Conservation (phyloP, 1,140 invertebrate species). For the Ips typographus region DNA sequence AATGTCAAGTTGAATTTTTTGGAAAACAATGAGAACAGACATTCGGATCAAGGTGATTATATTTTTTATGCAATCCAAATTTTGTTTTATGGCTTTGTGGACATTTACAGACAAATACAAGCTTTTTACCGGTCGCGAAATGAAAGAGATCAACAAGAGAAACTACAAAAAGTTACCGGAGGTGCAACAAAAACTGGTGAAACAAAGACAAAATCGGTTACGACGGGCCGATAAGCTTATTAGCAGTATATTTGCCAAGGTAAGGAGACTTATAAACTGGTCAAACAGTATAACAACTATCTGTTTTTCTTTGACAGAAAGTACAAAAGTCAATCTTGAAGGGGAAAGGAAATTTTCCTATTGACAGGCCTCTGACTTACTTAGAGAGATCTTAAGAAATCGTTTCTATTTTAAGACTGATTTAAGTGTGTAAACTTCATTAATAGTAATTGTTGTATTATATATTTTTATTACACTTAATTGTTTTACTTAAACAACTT, state of each 20-base stretch:
- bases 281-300: not conserved
- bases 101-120: slow-evolving; percentile 36
- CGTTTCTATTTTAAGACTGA: no score
- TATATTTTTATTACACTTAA: no score
- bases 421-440: no score
- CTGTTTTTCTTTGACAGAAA: slow-evolving; percentile 39
- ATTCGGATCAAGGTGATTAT: slow-evolving; percentile 32
- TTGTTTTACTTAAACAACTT: no score
- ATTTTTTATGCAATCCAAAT: not conserved
- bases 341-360: slow-evolving; percentile 44
- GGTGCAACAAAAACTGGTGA: slow-evolving; percentile 42
- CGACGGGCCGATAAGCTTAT: slow-evolving; percentile 45
- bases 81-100: not conserved
- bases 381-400: not conserved
- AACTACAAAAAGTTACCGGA: slow-evolving; percentile 49
- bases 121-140: slow-evolving; percentile 45
- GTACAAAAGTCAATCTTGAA: slow-evolving; percentile 43
- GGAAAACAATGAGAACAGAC: slow-evolving; percentile 25
- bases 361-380: slow-evolving; percentile 43
- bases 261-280: slow-evolving; percentile 25
- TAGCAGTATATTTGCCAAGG: slow-evolving; percentile 47
- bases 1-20: slow-evolving; percentile 42
- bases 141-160: slow-evolving; percentile 47
- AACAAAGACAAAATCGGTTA: slow-evolving; percentile 39
- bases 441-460: no score